Evolutionary conservation across 2,797 vertebrate species (phyloP), one percentile per base, ranked within the genome.

Genomic region (Centropyge bicolor): DNA sequence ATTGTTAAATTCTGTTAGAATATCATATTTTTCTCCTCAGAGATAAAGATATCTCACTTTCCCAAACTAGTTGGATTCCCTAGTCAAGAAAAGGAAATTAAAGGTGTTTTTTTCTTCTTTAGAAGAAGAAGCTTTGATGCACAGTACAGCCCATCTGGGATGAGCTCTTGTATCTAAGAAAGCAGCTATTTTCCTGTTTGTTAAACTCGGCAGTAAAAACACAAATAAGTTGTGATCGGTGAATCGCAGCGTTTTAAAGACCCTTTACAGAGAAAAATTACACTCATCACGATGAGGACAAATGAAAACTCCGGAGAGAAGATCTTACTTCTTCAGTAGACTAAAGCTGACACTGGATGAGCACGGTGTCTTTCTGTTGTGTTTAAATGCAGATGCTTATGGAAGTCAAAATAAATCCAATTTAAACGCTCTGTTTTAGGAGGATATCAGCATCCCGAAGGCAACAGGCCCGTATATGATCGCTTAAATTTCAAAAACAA

Each of bases 331-430:
- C 56, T 57, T 71, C 63, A 63, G 55, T 7, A 72, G 68, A 79
- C 64, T 76, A 76, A 87, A 86, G 73, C 81, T 78, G 82, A 86
- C 84, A 68, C 60, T 31, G 80, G 77, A 86, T 70, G 72, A 77
- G 83, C 62, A 14, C 13, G 8, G 70, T 48, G 64, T 55, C 80
- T 56, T 54, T 43, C 76, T 67, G 68, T 69, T 43, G 17, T 46
- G 65, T 85, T 83, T 83, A 81, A 90, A 89, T 66, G 68, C 76
- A 78, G 72, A 78, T 51, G 55, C 62, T 57, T 60, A 60, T 20
- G 20, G 61, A 70, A 70, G 65, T 52, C 61, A 76, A 82, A 86
- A 56, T 67, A 70, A 89, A 90, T 84, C 84, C 71, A 86, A 82
- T 86, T 76, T 77, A 40, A 83, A 78, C 27, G 55, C 73, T 79